phyloP scores from a whole-genome alignment of 53 echinoderm and acorn worm species.

The Luidia sarsii region DNA sequence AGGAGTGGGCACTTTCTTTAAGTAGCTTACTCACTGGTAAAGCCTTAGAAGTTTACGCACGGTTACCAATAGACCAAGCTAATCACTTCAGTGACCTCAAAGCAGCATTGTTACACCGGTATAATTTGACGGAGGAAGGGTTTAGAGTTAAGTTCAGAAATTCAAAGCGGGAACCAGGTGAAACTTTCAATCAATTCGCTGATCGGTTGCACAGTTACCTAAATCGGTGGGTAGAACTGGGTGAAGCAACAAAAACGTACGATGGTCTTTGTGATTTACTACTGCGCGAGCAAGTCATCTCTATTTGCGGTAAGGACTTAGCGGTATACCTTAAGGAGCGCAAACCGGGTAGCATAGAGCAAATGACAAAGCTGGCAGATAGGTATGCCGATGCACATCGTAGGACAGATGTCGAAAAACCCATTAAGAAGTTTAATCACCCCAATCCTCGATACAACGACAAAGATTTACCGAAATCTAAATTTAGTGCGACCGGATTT shows the following conservation, averaged over 20 bases:
- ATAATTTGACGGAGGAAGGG: constrained; percentile 32
- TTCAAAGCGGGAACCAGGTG: neutral
- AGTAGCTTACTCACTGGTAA: constrained; percentile 4
- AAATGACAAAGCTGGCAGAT: constrained; percentile 19
- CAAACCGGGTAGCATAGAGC: neutral
- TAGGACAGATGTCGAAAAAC: neutral
- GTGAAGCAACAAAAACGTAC: constrained; percentile 3
- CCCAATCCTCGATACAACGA: neutral
- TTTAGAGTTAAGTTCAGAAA: constrained; percentile 32
- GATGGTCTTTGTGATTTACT: constrained; percentile 17
- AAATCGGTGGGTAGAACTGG: constrained; percentile 39
- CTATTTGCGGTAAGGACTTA: constrained; percentile 25
- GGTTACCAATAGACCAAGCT: neutral
- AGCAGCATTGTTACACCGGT: constrained; percentile 9
- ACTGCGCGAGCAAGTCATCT: constrained; percentile 18
- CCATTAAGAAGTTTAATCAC: neutral
- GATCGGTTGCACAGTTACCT: constrained; percentile 14
- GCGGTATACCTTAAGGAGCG: constrained; percentile 29
- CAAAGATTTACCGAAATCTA: neutral
- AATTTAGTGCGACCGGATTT: neutral
- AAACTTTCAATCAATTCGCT: constrained; percentile 22
- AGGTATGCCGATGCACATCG: constrained; percentile 32
- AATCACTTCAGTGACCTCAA: neutral
- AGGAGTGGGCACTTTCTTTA: constrained; percentile 28
- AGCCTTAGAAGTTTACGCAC: neutral